Conservation (phyloP, 2,113 vertebrate species). For the Genyomyrus donnyi region DNA sequence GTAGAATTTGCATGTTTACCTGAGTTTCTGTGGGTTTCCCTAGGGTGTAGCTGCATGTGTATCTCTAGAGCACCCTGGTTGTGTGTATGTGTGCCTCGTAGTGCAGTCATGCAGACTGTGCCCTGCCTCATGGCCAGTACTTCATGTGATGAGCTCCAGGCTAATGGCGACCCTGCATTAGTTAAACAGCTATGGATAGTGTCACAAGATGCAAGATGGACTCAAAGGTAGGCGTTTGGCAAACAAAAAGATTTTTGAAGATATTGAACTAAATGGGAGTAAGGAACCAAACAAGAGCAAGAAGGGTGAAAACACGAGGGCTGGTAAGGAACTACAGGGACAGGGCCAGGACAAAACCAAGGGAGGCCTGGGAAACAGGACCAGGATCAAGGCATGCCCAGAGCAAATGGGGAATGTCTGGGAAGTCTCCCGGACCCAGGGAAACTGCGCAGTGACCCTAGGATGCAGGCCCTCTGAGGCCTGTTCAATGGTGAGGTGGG, state of each 20-base stretch:
- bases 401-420: neutral
- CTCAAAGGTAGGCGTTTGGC: neutral
- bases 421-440: neutral
- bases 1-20: neutral
- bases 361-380: neutral
- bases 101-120: neutral
- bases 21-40: neutral
- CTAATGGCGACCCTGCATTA: neutral
- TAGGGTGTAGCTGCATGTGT: neutral
- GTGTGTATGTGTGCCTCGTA: neutral
- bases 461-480: neutral
- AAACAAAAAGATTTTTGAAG: too few relatives aligned
- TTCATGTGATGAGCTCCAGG: neutral
- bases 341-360: neutral
- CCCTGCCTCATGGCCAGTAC: neutral
- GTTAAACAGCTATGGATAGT: neutral
- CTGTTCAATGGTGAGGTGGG: neutral
- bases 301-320: neutral
- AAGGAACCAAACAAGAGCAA: neutral
- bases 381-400: neutral
- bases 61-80: neutral
- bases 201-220: neutral
- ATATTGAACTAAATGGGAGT: neutral
- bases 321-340: neutral
- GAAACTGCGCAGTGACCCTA: neutral